Evolutionary conservation across 2,888 invertebrate species (phyloP).

Genomic region (Oxyscelio sp.): DNA sequence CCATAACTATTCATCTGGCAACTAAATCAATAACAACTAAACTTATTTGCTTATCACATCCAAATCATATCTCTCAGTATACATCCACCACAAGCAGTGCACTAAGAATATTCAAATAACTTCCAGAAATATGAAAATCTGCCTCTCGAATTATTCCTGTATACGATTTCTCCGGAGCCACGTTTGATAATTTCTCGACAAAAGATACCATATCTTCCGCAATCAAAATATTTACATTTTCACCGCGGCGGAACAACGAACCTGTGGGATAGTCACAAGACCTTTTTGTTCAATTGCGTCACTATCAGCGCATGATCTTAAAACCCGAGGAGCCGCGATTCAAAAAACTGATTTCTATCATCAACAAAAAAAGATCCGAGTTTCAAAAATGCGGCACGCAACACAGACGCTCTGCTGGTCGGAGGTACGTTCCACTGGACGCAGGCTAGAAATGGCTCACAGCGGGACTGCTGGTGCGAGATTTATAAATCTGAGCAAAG

Average conservation of each 20-base stretch:
- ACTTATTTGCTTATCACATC: too few species aligned
- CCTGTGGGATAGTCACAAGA: slow-evolving; percentile 1
- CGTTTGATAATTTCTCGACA: not conserved
- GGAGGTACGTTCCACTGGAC: slow-evolving; percentile 1
- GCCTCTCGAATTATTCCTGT: not conserved
- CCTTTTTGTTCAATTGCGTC: slow-evolving; percentile 27
- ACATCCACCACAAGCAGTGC: too few species aligned
- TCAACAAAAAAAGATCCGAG: slow-evolving; percentile 17
- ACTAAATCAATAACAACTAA: too few species aligned
- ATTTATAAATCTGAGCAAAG: slow-evolving; percentile 65
- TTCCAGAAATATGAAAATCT: too few species aligned
- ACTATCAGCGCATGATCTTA: slow-evolving; percentile 29
- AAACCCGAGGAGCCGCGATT: slow-evolving; percentile 22
- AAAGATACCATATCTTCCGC: not conserved
- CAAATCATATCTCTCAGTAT: too few species aligned
- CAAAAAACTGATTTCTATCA: slow-evolving; percentile 56
- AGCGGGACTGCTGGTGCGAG: slow-evolving; percentile 61
- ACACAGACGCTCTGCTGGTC: not conserved
- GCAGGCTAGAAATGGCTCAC: slow-evolving; percentile 39
- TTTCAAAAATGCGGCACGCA: slow-evolving; percentile 26
- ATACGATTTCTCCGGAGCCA: not conserved
- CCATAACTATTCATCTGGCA: too few species aligned
- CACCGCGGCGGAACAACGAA: not conserved
- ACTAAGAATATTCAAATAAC: too few species aligned
- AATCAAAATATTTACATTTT: slow-evolving; percentile 26